Percentiles rank a stretch among this genome's conserved stretches.
phyloP scores from a whole-genome alignment of 1,140 invertebrate species.

The Lordiphosa clarofinis region DNA sequence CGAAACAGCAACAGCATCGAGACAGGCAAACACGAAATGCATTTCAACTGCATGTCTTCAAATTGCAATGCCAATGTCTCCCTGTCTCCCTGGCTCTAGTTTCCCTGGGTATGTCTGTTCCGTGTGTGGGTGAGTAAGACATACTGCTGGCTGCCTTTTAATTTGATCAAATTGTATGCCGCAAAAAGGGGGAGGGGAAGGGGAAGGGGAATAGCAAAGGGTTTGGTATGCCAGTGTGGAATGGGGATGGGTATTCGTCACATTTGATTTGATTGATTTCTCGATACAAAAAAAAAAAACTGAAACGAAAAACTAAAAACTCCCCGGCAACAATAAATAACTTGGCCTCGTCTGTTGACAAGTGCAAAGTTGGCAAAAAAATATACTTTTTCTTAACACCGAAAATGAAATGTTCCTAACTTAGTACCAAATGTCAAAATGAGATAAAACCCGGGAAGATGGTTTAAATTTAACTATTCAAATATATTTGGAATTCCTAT shows the following conservation, averaged over 20 bases:
- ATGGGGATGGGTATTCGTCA: conserved; percentile 19
- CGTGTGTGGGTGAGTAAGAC: conserved; percentile 35
- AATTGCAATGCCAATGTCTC: conserved; percentile 65
- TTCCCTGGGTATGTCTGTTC: conserved; percentile 1
- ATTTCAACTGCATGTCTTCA: conserved; percentile 72
- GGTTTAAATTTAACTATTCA: no score
- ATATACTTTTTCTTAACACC: not conserved
- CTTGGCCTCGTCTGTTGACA: conserved; percentile 48
- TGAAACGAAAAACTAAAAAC: conserved; percentile 19
- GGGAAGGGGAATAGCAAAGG: no score
- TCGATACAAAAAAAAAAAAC: conserved; percentile 34
- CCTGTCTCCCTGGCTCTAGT: no score
- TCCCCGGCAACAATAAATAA: conserved; percentile 68
- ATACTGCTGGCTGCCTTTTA: conserved; percentile 58
- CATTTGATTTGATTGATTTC: conserved; percentile 71
- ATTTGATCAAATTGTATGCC: conserved; percentile 60
- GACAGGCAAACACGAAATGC: conserved; percentile 69
- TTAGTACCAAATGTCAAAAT: no score
- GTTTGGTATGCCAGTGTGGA: not conserved
- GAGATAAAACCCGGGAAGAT: no score
- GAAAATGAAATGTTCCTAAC: not conserved
- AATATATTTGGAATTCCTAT: no score
- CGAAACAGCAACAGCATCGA: conserved; percentile 9
- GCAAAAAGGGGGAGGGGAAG: not conserved
- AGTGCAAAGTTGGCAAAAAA: conserved; percentile 21